Evolutionary conservation across 2,797 vertebrate species (phyloP), one percentile per base, ranked within the genome.

Genomic region (Lacerta bilineata): DNA sequence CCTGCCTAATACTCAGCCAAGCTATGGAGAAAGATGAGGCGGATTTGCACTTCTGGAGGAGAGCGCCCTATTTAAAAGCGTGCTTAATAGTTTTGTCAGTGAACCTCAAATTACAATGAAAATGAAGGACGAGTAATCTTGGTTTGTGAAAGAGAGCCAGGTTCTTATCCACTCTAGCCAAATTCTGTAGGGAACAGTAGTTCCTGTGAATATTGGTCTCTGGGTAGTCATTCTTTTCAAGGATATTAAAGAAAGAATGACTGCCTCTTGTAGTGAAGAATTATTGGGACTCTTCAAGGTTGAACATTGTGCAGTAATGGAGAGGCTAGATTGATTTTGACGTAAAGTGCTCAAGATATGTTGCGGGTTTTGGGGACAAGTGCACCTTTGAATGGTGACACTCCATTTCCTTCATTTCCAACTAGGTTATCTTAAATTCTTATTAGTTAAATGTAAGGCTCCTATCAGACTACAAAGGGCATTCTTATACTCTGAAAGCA

Each of bases 361-460:
- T 94, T 88, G 43, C 68, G 1, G 27, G 88, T 90, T 92, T 94
- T 90, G 76, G 20, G 80, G 74, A 93, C 90, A 95, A 91, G 89
- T 81, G 39, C 6, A 78, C 66, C 2, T 94, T 95, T 95, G 72
- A 61, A 33, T 1, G 75, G 55, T 15, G 86, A 93, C 89, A 50
- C 8, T 89, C 89, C 43, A 91, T 85, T 80, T 85, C 27, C 11
- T 81, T 7, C 87, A 50, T 85, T 94, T 90, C 69, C 55, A 84
- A 84, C 85, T 77, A 81, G n/a, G 90, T 86, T 88, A 89, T 93
- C 80, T 88, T 91, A 3, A 68, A 78, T 80, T 83, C 29, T 91
- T 95, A 89, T 36, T 89, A 88, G 39, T 84, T 43, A 92, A 83
- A 92, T 93, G 80, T 85, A 94, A 95, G 92, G 0, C n/a, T 90